Base-by-base conservation (phyloP, 2,797 vertebrate species). In the Buceros bicornis region DNA sequence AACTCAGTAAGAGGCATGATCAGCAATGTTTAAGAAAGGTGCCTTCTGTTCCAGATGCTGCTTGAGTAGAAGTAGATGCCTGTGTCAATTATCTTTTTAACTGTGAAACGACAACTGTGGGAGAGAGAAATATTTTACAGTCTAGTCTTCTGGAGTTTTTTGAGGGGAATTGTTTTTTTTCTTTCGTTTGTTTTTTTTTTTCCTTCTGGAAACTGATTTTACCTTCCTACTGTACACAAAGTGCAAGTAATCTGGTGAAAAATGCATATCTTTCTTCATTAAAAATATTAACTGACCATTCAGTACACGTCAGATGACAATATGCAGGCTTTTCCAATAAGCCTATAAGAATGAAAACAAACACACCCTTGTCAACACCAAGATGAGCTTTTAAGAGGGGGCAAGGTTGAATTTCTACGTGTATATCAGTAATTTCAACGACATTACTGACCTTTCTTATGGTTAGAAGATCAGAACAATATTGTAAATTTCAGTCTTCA, bases 271-370 rank as follows among this genome's bases (percentile, higher is more conserved):
- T 83, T 83, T 89, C 65, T 79, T 85, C 33, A 62, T 88, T 65
- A 80, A n/a, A 83, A 70, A 76, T 24, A 69, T 10, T 11, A 4
- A 43, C 28, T 45, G 47, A 62, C n/a, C 66, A 24, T 77, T 93
- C 82, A 76, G 11, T 64, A 16, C 22, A 9, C 14, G 5, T 71
- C 50, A 82, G 45, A 56, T 16, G 66, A 82, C 53, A 91, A 77
- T 40, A 90, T 81, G 14, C 21, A 93, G 64, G 29, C n/a, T 81
- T 87, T 81, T 90, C 37, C 43, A 94, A 74, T 58, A 87, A 76
- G 11, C 3, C 22, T 51, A 13, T 51, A 62, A 82, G 72, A 92
- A 66, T 56, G 12, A 82, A 91, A 94, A 43, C 11, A 69, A 89
- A 80, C 9, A 48, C 6, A 79, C 7, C 11, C 13, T 65, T 77